Base-by-base conservation (phyloP, 2,888 invertebrate species). In the Lydus trimaculatus region DNA sequence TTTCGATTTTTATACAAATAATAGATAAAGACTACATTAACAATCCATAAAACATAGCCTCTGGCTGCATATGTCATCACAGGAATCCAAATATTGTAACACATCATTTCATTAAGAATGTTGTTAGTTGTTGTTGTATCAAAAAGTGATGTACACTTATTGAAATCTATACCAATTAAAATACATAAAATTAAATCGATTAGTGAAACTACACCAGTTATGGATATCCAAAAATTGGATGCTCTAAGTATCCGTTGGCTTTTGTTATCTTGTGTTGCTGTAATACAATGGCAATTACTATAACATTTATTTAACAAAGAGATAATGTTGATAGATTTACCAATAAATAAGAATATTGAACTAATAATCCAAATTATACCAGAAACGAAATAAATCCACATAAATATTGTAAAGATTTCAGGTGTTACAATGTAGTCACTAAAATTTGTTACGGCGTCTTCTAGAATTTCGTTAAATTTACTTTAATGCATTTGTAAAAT, bases 21-120 rank as follows among this genome's bases (percentile, higher is more conserved):
- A 25, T 71, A 66, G 8, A 82, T 67, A 20, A 85, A 70, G 1
- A 75, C 70, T 11, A 84, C 63, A 75, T 87, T 87, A 1, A 85
- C 76, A 9, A 85, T 36, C 86, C 85, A 87, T 59, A 87, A 39
- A 17, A 85, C 67, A 71, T 83, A 86, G 13, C 87, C 87, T 71
- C 86, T 84, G 15, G 86, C 79, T 2, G 85, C 80, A 25, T 87
- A 28, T 0, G 75, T 74, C 77, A 80, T 78, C 81, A 86, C 73
- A 25, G 64, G 64, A 6, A 64, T 25, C 23, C 23, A 33, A 28
- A 31, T 39, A 58, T 58, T 17, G 8, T 58, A 31, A 23, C 64
- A 64, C 11, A 64, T 2, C 23, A 33, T 20, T 58, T 64, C 31
- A 17, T 56, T 31, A 17, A 2, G 5, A 36, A 36, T 5, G n/a